These are phyloP conservation scores for Gila orcuttii DNA, from an alignment of 2,113 vertebrate genomes.

Conservation along the genomic window DNA sequence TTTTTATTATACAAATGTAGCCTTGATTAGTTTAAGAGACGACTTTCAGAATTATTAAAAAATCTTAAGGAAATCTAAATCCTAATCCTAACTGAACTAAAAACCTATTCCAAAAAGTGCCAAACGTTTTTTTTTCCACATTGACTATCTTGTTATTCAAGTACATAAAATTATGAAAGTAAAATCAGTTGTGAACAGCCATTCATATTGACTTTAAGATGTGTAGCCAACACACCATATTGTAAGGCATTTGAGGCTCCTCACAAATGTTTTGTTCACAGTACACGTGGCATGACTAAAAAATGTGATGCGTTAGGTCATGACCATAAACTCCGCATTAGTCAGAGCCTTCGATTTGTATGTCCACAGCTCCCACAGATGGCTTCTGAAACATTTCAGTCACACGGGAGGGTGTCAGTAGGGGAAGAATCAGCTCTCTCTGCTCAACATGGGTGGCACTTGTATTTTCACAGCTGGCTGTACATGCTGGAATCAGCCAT, in stretches of 20 bases:
- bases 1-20: no score
- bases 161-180: neutral
- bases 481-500: conserved; percentile 56
- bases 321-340: conserved; percentile 20
- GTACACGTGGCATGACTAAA: neutral
- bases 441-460: conserved; percentile 72
- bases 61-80: no score
- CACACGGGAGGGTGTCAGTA: conserved; percentile 36
- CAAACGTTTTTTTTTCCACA: neutral
- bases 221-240: neutral
- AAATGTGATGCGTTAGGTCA: neutral
- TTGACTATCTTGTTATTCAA: neutral
- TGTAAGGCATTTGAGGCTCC: neutral
- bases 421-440: conserved; percentile 26
- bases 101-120: neutral
- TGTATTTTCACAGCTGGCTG: conserved; percentile 77
- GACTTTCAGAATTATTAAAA: no score
- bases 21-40: no score
- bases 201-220: neutral
- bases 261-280: neutral
- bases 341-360: conserved; percentile 28
- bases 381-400: conserved; percentile 40
- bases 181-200: neutral
- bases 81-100: no score
- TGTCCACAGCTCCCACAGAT: conserved; percentile 36